These are phyloP conservation scores for Ranitomeya imitator DNA, from an alignment of 2,113 vertebrate genomes.

Conservation along the genomic window DNA sequence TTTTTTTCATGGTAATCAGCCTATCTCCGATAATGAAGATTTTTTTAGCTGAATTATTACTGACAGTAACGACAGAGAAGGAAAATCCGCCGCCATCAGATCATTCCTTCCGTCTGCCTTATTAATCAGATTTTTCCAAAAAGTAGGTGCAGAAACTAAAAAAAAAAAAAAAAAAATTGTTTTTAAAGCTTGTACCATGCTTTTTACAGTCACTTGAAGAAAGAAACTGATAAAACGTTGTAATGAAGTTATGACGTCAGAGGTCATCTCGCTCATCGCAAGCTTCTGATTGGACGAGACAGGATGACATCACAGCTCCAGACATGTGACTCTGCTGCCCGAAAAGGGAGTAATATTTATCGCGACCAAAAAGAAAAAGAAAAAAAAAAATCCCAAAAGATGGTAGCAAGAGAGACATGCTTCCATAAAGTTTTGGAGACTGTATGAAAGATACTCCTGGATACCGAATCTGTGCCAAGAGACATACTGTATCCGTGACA, in stretches of 20 bases:
- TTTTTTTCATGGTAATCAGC: neutral
- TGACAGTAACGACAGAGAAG: too few relatives aligned
- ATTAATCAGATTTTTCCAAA: conserved; percentile 16
- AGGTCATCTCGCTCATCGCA: conserved; percentile 61
- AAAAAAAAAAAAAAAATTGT: neutral
- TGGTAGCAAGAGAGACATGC: neutral
- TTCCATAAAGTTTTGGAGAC: neutral
- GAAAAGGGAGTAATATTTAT: conserved; percentile 44
- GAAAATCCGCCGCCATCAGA: too few relatives aligned
- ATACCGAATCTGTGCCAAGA: neutral
- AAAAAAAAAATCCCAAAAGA: neutral
- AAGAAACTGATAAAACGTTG: conserved; percentile 97
- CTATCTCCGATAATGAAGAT: neutral
- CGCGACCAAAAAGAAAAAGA: conserved; percentile 33
- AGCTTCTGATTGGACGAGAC: conserved; percentile 46
- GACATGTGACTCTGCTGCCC: conserved; percentile 60
- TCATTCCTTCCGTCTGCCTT: neutral
- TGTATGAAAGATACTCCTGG: neutral
- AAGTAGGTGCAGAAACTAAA: neutral
- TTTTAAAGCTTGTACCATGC: conserved; percentile 21
- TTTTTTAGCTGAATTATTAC: neutral
- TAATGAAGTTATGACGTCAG: conserved; percentile 72
- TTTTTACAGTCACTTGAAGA: conserved; percentile 91
- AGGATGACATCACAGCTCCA: conserved; percentile 43
- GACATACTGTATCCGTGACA: neutral